Conservation (phyloP, 2,797 vertebrate species). For the Aselliscus stoliczkanus region DNA sequence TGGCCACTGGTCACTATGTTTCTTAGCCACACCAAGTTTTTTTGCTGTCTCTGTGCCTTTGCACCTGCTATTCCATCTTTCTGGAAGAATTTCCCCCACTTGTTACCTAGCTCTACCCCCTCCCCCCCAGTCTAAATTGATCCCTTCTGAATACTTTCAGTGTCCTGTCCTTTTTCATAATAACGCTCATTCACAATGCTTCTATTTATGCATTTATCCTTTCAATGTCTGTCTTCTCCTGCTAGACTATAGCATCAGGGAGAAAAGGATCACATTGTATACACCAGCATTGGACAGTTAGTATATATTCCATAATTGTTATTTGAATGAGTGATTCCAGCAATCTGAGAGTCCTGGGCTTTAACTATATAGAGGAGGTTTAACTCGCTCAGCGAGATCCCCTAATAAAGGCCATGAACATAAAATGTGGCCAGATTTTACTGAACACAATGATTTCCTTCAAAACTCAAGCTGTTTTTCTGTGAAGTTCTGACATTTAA, state of each 20-base stretch:
- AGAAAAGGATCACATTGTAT: not conserved
- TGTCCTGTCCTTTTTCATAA: not conserved
- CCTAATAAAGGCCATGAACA: slow-evolving; percentile 71
- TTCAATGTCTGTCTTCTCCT: not conserved
- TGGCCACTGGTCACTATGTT: not conserved
- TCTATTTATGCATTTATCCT: not conserved
- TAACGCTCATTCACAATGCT: not conserved
- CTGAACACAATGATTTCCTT: slow-evolving; percentile 64
- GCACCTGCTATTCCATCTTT: not conserved
- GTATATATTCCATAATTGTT: slow-evolving; percentile 5
- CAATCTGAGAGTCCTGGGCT: not conserved
- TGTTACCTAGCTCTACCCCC: not conserved
- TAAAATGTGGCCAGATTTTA: slow-evolving; percentile 65
- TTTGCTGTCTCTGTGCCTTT: not conserved
- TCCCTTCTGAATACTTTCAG: not conserved
- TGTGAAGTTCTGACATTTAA: slow-evolving; percentile 49
- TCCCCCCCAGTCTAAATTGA: not conserved
- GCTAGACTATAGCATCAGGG: not conserved
- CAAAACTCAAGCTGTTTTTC: slow-evolving; percentile 62
- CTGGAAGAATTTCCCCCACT: not conserved
- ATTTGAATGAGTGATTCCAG: not conserved
- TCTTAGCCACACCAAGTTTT: not conserved
- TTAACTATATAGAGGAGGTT: slow-evolving; percentile 39
- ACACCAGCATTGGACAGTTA: not conserved
- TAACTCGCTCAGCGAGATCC: slow-evolving; percentile 55